These are phyloP conservation scores for Anser brachyrhynchus DNA, from an alignment of 2,113 vertebrate genomes.

Conservation along the genomic window DNA sequence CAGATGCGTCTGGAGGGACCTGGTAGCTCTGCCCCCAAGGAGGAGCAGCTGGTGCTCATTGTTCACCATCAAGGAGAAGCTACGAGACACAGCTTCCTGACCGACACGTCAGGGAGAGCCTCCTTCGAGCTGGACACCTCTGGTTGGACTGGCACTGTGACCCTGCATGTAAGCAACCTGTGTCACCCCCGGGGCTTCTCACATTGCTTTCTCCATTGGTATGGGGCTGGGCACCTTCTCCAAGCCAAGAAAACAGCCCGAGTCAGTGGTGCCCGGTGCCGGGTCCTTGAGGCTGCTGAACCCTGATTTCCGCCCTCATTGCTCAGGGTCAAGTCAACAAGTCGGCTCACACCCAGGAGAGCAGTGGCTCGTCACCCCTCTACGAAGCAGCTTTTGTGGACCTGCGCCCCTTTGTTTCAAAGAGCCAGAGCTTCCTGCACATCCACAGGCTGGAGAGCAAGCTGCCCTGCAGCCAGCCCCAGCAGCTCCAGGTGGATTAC, in stretches of 20 bases:
- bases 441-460: accelerated
- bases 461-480: neutral
- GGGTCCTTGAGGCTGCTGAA: neutral
- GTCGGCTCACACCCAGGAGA: neutral
- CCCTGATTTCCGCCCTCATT: neutral
- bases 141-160: accelerated
- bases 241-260: neutral
- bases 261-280: neutral
- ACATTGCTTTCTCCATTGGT: neutral
- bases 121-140: neutral
- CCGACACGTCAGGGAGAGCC: neutral
- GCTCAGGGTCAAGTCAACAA: neutral
- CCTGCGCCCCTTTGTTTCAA: accelerated
- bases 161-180: accelerated
- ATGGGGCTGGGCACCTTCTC: neutral
- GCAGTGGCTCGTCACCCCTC: accelerated
- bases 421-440: neutral
- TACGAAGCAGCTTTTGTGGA: accelerated
- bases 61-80: accelerated
- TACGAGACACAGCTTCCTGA: neutral
- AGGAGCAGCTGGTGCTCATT: neutral
- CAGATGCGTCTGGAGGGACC: neutral
- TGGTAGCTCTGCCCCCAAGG: accelerated
- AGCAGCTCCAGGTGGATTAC: neutral
- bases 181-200: accelerated